Evolutionary conservation across 2,888 invertebrate genomes (phyloP).

Genomic region (Eupsilia transversa): DNA sequence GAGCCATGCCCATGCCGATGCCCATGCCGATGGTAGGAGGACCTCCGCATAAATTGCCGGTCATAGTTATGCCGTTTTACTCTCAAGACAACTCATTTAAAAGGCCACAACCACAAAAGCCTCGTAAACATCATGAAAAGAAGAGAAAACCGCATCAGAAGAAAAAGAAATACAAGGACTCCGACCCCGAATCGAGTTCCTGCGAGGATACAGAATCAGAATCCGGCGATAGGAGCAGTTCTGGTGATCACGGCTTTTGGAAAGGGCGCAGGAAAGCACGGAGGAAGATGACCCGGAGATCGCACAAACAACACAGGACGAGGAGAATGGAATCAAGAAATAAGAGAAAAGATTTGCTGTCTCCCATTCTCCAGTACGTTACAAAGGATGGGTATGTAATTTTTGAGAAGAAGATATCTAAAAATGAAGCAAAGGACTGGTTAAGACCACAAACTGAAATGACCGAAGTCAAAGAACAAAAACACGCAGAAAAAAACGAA

Average conservation of each 20-base stretch:
- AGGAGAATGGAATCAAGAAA: slow-evolving; percentile 65
- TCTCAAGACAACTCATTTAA: slow-evolving; percentile 80
- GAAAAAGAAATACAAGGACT: slow-evolving; percentile 48
- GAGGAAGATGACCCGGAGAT: slow-evolving; percentile 54
- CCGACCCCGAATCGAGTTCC: slow-evolving; percentile 33
- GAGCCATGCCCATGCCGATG: slow-evolving; percentile 62
- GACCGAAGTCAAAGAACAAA: slow-evolving; percentile 38
- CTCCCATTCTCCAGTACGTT: slow-evolving; percentile 85
- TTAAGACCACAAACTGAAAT: slow-evolving; percentile 68
- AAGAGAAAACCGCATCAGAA: slow-evolving; percentile 48
- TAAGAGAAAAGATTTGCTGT: slow-evolving; percentile 74
- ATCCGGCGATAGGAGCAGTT: slow-evolving; percentile 63
- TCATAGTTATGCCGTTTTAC: slow-evolving; percentile 88
- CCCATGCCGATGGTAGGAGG: slow-evolving; percentile 65
- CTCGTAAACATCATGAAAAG: slow-evolving; percentile 43
- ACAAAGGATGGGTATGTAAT: slow-evolving; percentile 87
- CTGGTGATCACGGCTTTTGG: slow-evolving; percentile 75
- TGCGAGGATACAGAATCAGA: slow-evolving; percentile 33
- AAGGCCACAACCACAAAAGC: slow-evolving; percentile 51
- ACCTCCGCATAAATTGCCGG: slow-evolving; percentile 82
- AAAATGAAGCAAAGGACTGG: slow-evolving; percentile 84
- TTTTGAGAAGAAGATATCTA: slow-evolving; percentile 84
- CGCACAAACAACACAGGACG: slow-evolving; percentile 17
- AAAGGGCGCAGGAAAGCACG: slow-evolving; percentile 64
- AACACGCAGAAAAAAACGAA: slow-evolving; percentile 2